Base-by-base conservation (phyloP, 2,113 vertebrate species). In the Chloroceryle aenea region DNA sequence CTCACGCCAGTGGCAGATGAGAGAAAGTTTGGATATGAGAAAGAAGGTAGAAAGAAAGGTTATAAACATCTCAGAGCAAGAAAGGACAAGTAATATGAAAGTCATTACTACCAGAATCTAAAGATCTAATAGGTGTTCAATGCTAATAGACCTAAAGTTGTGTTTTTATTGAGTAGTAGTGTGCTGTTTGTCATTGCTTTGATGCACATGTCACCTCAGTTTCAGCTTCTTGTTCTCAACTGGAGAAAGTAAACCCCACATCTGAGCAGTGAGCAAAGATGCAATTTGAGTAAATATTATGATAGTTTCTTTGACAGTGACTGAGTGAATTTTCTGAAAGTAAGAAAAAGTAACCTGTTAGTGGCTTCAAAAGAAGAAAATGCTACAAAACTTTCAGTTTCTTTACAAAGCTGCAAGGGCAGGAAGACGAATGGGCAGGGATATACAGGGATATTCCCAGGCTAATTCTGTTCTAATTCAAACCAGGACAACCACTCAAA, bases 1-100 rank as follows among this genome's bases (percentile, higher is more conserved):
- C 21, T 7, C 14, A 8, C 4, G 1, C 5, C 0, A 2, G 7
- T 14, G 59, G 6, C 2, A 4, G 25, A 34, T 69, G 18, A 78
- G 27, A 62, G 45, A 50, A 67, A 72, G 16, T 6, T 53, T 38
- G 48, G 14, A 36, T 86, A 9, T n/a, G 9, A 71, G 38, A 90
- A 81, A 29, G 48, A 72, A 40, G 7, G 18, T 43, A 50, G n/a
- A 76, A 64, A 27, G 25, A 34, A 78, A 32, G 8, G 6, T 36
- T 25, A 38, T 84, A 23, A 87, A 62, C 30, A 43, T 15, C 19
- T 67, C 38, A 66, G 20, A 86, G 14, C 9, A 71, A 85, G 27
- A 63, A 73, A 81, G 25, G 19, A 53, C 55, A 63, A 55, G 6
- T 45, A 61, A 27, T 47, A 61, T 7, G 12, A 23, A 69, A 5